Evolutionary conservation across 2,113 vertebrate genomes (phyloP), one percentile per base, ranked within the genome.

Genomic region (Osmerus mordax): DNA sequence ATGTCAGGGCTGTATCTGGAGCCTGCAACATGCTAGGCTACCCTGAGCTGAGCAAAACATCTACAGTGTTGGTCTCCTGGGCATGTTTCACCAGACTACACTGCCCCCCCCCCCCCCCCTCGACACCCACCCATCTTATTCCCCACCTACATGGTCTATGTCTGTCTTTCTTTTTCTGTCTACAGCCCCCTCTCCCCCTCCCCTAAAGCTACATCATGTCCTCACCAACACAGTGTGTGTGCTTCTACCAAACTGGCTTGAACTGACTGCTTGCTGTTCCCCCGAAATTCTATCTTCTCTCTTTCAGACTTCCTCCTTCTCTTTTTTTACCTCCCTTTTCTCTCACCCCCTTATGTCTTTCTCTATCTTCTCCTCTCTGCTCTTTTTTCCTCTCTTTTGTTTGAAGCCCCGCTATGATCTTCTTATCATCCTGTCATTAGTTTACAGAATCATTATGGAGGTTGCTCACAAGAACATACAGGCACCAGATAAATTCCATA

Each of bases 1-100:
- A 89, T 87, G 88, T 85, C 87, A 88, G 65, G 74, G 56, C 69
- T 79, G 2, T 73, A 47, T 67, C 76, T 2, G 25, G 63, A 80
- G 74, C 77, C 66, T 47, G 15, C 32, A 13, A 54, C 28, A 54
- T 60, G 11, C 58, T 21, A 23, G 58, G 58, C 58, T 21, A 12
- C 41, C 11, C 19, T 51, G 21, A 21, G 13, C 41, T 64, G 28
- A 74, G 55, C 41, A 68, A 55, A 1, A 53, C 70, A 81, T 88
- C 70, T 81, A 83, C 84, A 86, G 87, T 84, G 84, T 80, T 85
- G 81, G 69, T 69, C 47, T 68, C 7, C 18, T 79, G 59, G 55
- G 69, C 81, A 82, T 82, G 79, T 86, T 89, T 83, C 79, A 70
- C 75, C 79, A 80, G 74, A 68, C 79, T 69, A 3, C 16, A 2